Evolutionary conservation across 2,888 invertebrate genomes (phyloP), one percentile per base, ranked within the genome.

Genomic region (Drosophila limbata): DNA sequence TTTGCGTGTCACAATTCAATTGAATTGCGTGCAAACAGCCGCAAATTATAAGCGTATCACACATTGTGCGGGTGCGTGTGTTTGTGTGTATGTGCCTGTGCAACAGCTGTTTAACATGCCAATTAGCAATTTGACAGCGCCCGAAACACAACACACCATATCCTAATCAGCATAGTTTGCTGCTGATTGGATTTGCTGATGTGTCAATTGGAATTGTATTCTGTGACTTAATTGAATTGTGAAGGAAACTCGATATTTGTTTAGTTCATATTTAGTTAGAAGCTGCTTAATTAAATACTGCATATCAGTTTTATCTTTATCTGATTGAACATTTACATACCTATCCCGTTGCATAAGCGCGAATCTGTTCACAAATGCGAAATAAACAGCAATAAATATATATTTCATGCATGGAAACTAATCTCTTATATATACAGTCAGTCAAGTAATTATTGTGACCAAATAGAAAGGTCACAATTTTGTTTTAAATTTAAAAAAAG

Each of bases 1-100:
- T 79, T 76, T 69, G 82, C 82, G 88, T 88, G 88, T 39, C 62
- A 47, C 59, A 47, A 45, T 50, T 53, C 73, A 88, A 83, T 82
- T 85, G 77, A 85, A 73, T 88, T 82, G 86, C 82, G 82, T 82
- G 81, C 57, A 44, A 62, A 67, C 21, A 28, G 28, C 61, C 69
- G 53, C 76, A 64, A 74, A 42, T 51, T 47, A 47, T 35, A 9
- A 21, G 37, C 25, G 19, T 42, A 42, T 25, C 64, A 53, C 35
- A 10, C 56, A n/a, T 6, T 28, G 28, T 57, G 42, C 21, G 19
- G 11, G 19, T 31, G 28, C 19, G 47, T 33, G 17, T 45, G 31
- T 15, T 11, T 25, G 15, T 50, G 65, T 48, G 40, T 59, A 40
- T 13, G 10, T 11, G 28, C 39, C 19, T 25, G 71, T 39, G 63